phyloP scores from a whole-genome alignment of 1,140 invertebrate species.

The Bombus picipes region DNA sequence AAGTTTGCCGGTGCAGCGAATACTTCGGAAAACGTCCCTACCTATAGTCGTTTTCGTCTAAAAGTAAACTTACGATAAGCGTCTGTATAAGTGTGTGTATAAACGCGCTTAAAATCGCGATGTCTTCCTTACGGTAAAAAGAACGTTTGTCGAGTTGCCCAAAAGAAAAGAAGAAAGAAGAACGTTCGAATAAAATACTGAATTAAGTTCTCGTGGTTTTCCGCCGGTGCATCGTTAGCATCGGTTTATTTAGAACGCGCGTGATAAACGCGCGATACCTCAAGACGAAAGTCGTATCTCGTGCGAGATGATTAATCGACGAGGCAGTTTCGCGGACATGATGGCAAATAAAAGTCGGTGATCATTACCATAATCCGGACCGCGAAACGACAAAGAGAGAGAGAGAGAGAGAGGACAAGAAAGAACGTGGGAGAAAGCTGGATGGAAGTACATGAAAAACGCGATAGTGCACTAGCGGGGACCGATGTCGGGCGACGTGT shows the following conservation, averaged over 20 bases:
- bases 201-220: slow-evolving; percentile 7
- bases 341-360: slow-evolving; percentile 12
- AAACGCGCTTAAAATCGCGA: not conserved
- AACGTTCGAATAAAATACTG: not conserved
- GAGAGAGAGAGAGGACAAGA: not conserved
- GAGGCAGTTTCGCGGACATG: not conserved
- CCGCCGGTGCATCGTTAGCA: not conserved
- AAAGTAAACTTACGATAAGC: not conserved
- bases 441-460: not conserved
- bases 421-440: not conserved
- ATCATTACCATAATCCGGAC: slow-evolving; percentile 10
- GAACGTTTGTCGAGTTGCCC: too few species aligned
- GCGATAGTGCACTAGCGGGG: not conserved
- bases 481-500: not conserved
- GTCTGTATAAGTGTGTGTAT: not conserved
- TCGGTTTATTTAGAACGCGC: slow-evolving; percentile 1
- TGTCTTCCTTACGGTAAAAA: not conserved
- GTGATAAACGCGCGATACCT: slow-evolving; percentile 12
- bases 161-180: not conserved
- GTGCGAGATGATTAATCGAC: slow-evolving; percentile 24
- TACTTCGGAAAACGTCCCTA: not conserved
- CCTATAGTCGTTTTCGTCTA: not conserved
- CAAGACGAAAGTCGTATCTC: slow-evolving; percentile 19
- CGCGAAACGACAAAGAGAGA: not conserved
- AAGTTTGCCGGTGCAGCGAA: not conserved